Base-by-base conservation (phyloP, 2,113 vertebrate genomes). In the Paratilapia polleni region DNA sequence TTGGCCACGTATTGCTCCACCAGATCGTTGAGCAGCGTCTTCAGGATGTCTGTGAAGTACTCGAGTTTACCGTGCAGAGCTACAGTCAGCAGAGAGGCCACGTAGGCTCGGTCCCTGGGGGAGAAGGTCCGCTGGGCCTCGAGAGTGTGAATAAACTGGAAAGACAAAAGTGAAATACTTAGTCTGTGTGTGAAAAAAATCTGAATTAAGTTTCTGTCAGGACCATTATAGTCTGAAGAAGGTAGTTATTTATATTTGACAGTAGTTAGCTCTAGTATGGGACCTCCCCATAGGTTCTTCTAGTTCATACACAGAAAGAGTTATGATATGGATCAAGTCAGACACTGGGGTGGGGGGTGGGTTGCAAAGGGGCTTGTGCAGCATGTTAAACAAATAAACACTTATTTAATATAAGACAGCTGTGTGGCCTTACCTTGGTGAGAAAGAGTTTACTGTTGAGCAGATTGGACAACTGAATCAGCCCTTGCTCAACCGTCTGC, bases 401-500 rank as follows among this genome's bases (percentile, higher is more conserved):
- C 7, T 60, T 12, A 60, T 79, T 52, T 13, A 54, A 52, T 20
- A 19, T 36, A 20, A 19, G 14, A 10, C 8, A 11, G 17, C 10
- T 4, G 2, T n/a, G 19, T 2, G 31, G 10, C 4, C 77, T 70
- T 91, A 98, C 98, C 97, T 99, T 99, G 87, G 97, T 99, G 91
- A 99, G 97, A 91, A 99, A 99, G 8, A 99, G 97, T 88, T 99
- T 99, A 94, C 98, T 99, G 91, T 99, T 99, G 85, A 99, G 97
- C 83, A 99, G 96, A 80, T 99, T 99, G 74, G 97, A 99, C 54
- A 99, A 97, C 92, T 99, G 98, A 34, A 97, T 95, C 87, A 99
- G 95, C 4, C 98, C 98, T 70, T 99, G 98, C 78, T 99, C 98
- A 83, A 99, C 97, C 0, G 98, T 99, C 73, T 97, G 97, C 31